Base-by-base conservation (phyloP, 2,113 vertebrate species). In the Perca flavescens region DNA sequence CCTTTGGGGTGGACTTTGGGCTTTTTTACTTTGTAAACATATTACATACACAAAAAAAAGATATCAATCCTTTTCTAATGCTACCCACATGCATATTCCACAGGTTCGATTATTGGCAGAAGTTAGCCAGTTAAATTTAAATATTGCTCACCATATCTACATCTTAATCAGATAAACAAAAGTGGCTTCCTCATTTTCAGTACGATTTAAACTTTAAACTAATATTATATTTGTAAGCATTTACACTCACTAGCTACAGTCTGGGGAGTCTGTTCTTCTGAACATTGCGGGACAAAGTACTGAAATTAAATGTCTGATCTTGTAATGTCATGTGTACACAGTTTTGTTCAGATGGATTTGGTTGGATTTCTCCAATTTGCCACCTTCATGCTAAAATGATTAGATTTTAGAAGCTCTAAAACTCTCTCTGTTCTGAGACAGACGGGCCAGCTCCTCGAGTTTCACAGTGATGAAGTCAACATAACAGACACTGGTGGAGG, bases 391-490 rank as follows among this genome's bases (percentile, higher is more conserved):
- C n/a, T 31, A n/a, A 83, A 74, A 57, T n/a, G 2, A 25, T 63
- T 31, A 7, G 53, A 31, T 53, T 66, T 58, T 3, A 62, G 46
- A 76, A 15, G 16, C 58, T 62, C 28, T 79, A 19, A 66, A 73
- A 77, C 62, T 69, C 19, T 12, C 54, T 77, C 40, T 43, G 40
- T 43, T 31, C 6, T 74, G 16, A 34, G 60, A 73, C 79, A 77
- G 80, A 73, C 74, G 74, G 74, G 1, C 12, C 3, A 19, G 46
- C 54, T 85, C 15, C 76, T 90, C 28, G 1, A 52, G 56, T 90
- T 89, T 88, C 78, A 76, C 65, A 49, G 54, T 16, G 62, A 75
- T 78, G 53, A 80, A 79, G 77, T 85, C 77, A 77, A 74, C 61
- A 71, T 71, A 61, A 65, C 65, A 73, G 84, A 67, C 53, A 60